Evolutionary conservation across 1,140 invertebrate genomes (phyloP).

Genomic region (Atta texana): DNA sequence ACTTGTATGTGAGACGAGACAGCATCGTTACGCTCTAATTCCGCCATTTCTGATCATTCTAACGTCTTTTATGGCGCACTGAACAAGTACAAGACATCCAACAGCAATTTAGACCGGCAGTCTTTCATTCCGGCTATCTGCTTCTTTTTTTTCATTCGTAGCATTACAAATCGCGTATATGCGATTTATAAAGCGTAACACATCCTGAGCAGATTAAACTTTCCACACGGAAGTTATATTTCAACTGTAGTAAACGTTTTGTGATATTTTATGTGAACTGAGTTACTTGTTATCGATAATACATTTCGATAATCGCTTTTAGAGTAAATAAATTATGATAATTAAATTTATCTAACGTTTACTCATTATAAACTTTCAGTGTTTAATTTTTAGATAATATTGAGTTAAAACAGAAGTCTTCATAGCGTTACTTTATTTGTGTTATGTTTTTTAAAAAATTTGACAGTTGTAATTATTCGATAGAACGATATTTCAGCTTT

Average conservation of each 20-base stretch:
- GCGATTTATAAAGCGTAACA: constrained; percentile 24
- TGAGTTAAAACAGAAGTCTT: too few relatives aligned
- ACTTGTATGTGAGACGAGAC: constrained; percentile 40
- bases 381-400: background rate
- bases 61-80: constrained; percentile 43
- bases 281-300: background rate
- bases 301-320: background rate
- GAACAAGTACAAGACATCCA: constrained; percentile 43
- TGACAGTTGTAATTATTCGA: too few relatives aligned
- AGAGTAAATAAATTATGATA: background rate
- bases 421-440: too few relatives aligned
- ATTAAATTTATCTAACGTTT: background rate
- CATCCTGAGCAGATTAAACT: constrained; percentile 26
- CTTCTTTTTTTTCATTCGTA: constrained; percentile 7
- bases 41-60: constrained; percentile 45
- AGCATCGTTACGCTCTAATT: constrained; percentile 64
- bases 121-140: background rate
- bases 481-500: too few relatives aligned
- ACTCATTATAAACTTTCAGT: background rate
- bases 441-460: too few relatives aligned
- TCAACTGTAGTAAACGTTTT: background rate
- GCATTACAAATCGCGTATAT: constrained; percentile 32
- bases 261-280: background rate
- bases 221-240: constrained; percentile 53
- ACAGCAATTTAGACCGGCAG: background rate